A percentile compares a stretch with the other conserved stretches of the same genome.
Evolutionary conservation across 2,888 invertebrate species (phyloP).

Genomic region (Clunio marinus): DNA sequence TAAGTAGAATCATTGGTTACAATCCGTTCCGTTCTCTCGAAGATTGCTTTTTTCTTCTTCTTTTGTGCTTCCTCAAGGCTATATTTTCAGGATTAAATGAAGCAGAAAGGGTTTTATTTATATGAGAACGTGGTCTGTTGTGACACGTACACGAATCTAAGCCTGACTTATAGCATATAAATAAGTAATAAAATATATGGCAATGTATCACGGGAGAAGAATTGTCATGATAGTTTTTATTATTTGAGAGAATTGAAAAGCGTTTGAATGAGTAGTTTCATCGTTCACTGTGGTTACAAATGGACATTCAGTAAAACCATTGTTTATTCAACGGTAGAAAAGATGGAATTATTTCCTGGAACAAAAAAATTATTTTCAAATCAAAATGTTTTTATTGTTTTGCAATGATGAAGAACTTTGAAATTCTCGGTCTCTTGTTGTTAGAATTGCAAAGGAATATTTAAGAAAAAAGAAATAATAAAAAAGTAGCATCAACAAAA

Average conservation of each 20-base stretch:
- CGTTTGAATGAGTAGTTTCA: not conserved
- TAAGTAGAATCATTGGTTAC: not conserved
- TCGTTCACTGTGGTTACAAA: too few relatives aligned
- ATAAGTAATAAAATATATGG: not conserved
- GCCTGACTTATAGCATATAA: slow-evolving; percentile 9
- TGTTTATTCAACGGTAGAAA: too few relatives aligned
- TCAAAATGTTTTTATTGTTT: slow-evolving; percentile 10
- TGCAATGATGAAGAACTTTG: not conserved
- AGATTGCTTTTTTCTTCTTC: not conserved
- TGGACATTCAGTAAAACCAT: too few relatives aligned
- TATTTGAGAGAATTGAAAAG: too few relatives aligned
- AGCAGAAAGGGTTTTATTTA: slow-evolving; percentile 30
- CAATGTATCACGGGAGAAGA: not conserved
- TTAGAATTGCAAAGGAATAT: too few relatives aligned
- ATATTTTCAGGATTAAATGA: slow-evolving; percentile 29
- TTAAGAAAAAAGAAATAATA: too few relatives aligned
- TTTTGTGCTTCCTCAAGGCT: not conserved
- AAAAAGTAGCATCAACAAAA: not conserved
- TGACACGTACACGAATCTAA: slow-evolving; percentile 10
- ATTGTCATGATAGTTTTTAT: too few relatives aligned
- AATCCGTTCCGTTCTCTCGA: not conserved
- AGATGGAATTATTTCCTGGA: not conserved
- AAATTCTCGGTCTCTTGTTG: too few relatives aligned
- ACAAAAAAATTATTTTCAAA: slow-evolving; percentile 4
- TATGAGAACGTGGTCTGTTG: slow-evolving; percentile 14